phyloP scores from a whole-genome alignment of 2,888 invertebrate genomes.

The Lithophane semibrunnea region DNA sequence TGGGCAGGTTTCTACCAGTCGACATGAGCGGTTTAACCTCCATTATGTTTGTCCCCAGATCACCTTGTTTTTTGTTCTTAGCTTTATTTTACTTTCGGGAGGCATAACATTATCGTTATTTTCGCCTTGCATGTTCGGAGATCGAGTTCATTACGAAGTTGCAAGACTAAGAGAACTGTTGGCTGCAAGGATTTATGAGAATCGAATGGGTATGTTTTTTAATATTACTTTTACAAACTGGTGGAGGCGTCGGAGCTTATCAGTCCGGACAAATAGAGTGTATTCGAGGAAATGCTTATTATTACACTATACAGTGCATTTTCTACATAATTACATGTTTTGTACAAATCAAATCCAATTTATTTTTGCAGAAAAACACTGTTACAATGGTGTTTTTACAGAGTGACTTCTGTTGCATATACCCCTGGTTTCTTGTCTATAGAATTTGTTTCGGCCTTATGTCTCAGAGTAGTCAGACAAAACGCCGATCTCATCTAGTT shows the following conservation, averaged over 20 bases:
- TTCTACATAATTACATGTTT: not conserved
- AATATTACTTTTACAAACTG: not conserved
- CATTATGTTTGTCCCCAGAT: conserved; percentile 11
- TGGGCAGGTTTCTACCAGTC: too few relatives aligned
- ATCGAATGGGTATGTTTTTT: conserved; percentile 73
- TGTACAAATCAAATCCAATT: too few relatives aligned
- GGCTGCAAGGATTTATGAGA: conserved; percentile 79
- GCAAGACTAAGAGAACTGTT: conserved; percentile 62
- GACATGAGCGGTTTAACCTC: not conserved
- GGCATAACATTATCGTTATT: conserved; percentile 27
- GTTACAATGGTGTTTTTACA: too few relatives aligned
- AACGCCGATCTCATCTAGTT: too few relatives aligned
- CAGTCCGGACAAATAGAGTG: not conserved
- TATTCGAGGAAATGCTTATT: not conserved
- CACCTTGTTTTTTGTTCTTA: not conserved
- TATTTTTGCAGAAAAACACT: too few relatives aligned
- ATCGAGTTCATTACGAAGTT: conserved; percentile 37
- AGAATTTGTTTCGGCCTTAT: too few relatives aligned
- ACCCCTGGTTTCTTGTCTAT: not conserved
- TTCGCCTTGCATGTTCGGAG: conserved; percentile 34
- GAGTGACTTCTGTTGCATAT: not conserved
- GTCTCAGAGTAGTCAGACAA: too few relatives aligned
- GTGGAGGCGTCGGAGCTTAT: not conserved
- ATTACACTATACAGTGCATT: not conserved
- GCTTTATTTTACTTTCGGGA: conserved; percentile 16